Conservation (phyloP, 1,140 invertebrate species). For the Pogonomyrmex barbatus region DNA sequence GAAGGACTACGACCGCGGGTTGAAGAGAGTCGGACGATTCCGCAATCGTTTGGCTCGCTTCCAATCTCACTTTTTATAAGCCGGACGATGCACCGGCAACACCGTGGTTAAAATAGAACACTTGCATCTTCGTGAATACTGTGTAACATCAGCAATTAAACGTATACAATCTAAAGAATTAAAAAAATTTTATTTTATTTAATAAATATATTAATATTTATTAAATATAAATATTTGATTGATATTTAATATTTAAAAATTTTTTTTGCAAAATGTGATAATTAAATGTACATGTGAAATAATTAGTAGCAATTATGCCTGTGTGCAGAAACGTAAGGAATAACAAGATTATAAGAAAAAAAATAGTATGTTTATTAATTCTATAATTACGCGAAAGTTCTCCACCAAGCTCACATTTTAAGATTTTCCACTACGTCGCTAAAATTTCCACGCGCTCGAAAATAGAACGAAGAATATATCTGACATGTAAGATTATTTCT, state of each 20-base stretch:
- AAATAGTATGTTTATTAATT: background rate
- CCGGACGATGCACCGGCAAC: constrained; percentile 79
- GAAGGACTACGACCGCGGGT: constrained; percentile 24
- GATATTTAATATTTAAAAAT: too few species aligned
- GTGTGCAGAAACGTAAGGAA: too few species aligned
- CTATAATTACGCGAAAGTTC: background rate
- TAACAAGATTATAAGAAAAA: too few species aligned
- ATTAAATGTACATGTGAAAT: too few species aligned
- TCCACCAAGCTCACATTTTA: background rate
- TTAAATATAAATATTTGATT: too few species aligned
- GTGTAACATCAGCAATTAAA: background rate
- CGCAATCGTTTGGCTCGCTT: constrained; percentile 81
- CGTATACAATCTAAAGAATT: background rate
- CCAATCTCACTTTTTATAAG: constrained; percentile 81
- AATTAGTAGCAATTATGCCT: too few species aligned
- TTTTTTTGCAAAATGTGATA: too few species aligned
- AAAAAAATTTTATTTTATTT: too few species aligned
- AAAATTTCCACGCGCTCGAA: background rate
- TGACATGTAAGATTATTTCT: background rate
- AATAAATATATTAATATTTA: too few species aligned
- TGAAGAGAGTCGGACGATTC: constrained; percentile 76
- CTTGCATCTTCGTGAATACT: background rate
- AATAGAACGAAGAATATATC: background rate
- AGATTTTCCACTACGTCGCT: background rate
- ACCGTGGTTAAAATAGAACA: constrained; percentile 64